phyloP scores from a whole-genome alignment of 2,888 invertebrate species.

The Melieria picta region DNA sequence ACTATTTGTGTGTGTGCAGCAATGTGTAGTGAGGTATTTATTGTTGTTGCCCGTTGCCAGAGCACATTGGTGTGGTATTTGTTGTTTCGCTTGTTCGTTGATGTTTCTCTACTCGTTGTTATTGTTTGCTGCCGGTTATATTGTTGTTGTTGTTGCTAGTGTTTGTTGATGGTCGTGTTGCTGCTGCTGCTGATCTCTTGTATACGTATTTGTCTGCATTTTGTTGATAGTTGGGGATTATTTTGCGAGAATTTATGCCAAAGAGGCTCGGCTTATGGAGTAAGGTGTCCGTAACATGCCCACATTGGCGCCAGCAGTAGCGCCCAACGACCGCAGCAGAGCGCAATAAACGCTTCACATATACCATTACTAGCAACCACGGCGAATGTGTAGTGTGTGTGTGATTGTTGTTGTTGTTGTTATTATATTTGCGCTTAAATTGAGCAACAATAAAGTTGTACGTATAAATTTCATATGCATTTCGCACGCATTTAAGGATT shows the following conservation, averaged over 20 bases:
- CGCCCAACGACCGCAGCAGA: not conserved
- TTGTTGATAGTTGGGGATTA: constrained; percentile 59
- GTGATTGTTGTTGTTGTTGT: constrained; percentile 34
- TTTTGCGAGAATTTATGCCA: constrained; percentile 56
- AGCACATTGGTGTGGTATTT: not conserved
- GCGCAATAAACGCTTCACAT: constrained; percentile 6
- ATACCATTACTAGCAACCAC: not conserved
- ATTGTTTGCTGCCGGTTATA: not conserved
- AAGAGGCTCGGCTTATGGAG: constrained; percentile 45
- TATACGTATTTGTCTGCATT: constrained; percentile 50
- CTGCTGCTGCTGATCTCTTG: constrained; percentile 28
- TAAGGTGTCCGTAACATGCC: constrained; percentile 4
- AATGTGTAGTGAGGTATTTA: not conserved
- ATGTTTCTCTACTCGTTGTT: too few relatives aligned
- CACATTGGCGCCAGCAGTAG: too few relatives aligned
- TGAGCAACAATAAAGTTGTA: constrained; percentile 51
- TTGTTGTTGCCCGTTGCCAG: not conserved
- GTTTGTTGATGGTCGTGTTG: constrained; percentile 29
- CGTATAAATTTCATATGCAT: constrained; percentile 26
- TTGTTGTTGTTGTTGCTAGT: constrained; percentile 25
- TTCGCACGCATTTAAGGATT: constrained; percentile 32
- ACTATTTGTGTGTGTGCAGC: not conserved
- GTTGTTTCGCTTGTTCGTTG: not conserved
- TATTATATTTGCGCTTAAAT: constrained; percentile 48
- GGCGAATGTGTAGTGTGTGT: constrained; percentile 10